phyloP scores from a whole-genome alignment of 1,140 invertebrate genomes.

The Neuroterus valhalla region DNA sequence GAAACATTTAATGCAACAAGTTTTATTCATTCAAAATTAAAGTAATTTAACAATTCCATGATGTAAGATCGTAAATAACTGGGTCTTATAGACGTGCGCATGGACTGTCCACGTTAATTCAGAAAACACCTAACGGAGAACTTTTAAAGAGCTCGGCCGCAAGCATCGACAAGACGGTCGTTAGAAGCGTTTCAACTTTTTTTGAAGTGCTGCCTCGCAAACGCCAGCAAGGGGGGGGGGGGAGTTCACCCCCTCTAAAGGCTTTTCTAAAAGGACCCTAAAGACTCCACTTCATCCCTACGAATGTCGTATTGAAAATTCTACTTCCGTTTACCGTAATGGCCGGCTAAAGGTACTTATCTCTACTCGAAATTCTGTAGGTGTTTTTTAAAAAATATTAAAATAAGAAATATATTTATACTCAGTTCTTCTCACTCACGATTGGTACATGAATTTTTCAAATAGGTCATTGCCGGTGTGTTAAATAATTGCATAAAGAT shows the following conservation, averaged over 20 bases:
- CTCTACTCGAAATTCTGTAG: too few species aligned
- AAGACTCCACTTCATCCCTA: not conserved
- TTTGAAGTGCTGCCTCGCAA: slow-evolving; percentile 35
- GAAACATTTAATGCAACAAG: too few species aligned
- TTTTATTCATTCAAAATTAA: not conserved
- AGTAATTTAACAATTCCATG: not conserved
- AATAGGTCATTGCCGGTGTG: not conserved
- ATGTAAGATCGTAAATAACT: not conserved
- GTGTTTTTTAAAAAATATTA: too few species aligned
- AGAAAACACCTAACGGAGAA: slow-evolving; percentile 35
- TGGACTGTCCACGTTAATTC: slow-evolving; percentile 34
- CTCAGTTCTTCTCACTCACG: not conserved
- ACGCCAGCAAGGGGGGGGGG: slow-evolving; percentile 33
- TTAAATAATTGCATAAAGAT: not conserved
- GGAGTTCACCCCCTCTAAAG: not conserved
- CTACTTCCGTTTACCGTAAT: too few species aligned
- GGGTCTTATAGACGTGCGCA: slow-evolving; percentile 26
- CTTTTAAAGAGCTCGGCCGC: slow-evolving; percentile 31
- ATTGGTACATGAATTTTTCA: not conserved
- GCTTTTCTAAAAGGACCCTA: not conserved
- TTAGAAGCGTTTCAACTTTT: slow-evolving; percentile 50
- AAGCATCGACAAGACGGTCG: slow-evolving; percentile 39
- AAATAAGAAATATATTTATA: too few species aligned
- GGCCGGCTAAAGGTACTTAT: too few species aligned
- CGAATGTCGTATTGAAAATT: too few species aligned